phyloP scores from a whole-genome alignment of 2,888 invertebrate species.

The Xanthostigma xanthostigma region DNA sequence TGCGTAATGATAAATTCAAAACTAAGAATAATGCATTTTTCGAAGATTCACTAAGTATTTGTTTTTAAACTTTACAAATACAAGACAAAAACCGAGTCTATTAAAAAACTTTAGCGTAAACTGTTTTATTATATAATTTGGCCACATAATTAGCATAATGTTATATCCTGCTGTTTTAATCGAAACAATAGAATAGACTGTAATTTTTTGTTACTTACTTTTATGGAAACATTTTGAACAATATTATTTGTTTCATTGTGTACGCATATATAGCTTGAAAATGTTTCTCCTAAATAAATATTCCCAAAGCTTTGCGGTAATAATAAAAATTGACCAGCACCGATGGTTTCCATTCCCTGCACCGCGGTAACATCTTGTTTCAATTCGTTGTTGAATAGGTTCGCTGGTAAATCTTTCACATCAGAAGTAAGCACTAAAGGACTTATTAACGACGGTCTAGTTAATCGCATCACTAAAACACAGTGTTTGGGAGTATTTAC shows the following conservation, averaged over 20 bases:
- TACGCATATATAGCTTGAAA: slow-evolving; percentile 93
- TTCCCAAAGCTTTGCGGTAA: slow-evolving; percentile 96
- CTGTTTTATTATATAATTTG: too few relatives aligned
- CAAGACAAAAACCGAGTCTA: too few relatives aligned
- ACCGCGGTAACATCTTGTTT: slow-evolving; percentile 76
- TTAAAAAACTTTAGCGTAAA: too few relatives aligned
- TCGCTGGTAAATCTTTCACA: slow-evolving; percentile 69
- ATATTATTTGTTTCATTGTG: slow-evolving; percentile 84
- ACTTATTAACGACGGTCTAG: slow-evolving; percentile 76
- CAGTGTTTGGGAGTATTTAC: not conserved
- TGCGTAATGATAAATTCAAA: too few relatives aligned
- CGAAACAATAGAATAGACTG: not conserved
- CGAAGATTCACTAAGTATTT: too few relatives aligned
- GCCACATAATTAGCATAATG: too few relatives aligned
- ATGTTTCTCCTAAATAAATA: slow-evolving; percentile 95
- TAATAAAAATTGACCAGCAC: slow-evolving; percentile 79
- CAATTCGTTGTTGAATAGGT: slow-evolving; percentile 59
- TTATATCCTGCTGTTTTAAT: too few relatives aligned
- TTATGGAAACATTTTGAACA: slow-evolving; percentile 70
- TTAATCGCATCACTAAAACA: slow-evolving; percentile 74
- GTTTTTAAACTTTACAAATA: too few relatives aligned
- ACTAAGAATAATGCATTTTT: too few relatives aligned
- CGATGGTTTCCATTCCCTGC: slow-evolving; percentile 62
- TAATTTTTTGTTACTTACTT: slow-evolving; percentile 36
- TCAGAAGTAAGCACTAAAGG: slow-evolving; percentile 73